These are phyloP conservation scores for Magallana angulata DNA, from an alignment of 1,140 invertebrate genomes.

Conservation along the genomic window DNA sequence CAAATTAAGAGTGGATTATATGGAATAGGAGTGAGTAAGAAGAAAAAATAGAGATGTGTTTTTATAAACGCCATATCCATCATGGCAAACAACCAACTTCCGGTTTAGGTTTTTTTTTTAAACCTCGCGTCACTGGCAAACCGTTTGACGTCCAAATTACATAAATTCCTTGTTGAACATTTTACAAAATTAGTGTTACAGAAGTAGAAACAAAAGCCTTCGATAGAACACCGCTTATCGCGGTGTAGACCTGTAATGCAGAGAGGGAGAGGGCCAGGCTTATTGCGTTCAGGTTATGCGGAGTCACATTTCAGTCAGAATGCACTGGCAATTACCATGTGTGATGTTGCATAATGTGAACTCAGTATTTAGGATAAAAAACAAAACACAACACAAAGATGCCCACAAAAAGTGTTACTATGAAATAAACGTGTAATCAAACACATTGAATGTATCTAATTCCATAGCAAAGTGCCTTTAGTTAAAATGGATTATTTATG, in stretches of 20 bases:
- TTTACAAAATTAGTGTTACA: neutral
- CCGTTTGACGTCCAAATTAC: neutral
- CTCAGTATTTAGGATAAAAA: neutral
- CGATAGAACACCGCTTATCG: neutral
- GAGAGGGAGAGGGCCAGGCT: neutral
- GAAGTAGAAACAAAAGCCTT: neutral
- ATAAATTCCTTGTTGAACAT: neutral
- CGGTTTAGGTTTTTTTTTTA: neutral
- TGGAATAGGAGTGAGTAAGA: too few relatives aligned
- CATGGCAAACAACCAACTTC: conserved; percentile 1
- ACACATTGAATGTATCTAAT: too few relatives aligned
- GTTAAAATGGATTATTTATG: too few relatives aligned
- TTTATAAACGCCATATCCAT: neutral
- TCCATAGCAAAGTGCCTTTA: too few relatives aligned
- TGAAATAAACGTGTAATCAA: too few relatives aligned
- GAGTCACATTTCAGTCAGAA: neutral
- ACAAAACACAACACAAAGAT: too few relatives aligned
- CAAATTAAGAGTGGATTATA: too few relatives aligned
- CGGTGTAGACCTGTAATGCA: neutral
- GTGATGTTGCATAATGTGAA: conserved; percentile 25
- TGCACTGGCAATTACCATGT: neutral
- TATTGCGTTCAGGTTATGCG: neutral
- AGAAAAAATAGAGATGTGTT: too few relatives aligned
- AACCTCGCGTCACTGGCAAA: neutral
- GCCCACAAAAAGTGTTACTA: too few relatives aligned